Base-by-base conservation (phyloP, 2,113 vertebrate genomes). In the Syngnathus floridae region DNA sequence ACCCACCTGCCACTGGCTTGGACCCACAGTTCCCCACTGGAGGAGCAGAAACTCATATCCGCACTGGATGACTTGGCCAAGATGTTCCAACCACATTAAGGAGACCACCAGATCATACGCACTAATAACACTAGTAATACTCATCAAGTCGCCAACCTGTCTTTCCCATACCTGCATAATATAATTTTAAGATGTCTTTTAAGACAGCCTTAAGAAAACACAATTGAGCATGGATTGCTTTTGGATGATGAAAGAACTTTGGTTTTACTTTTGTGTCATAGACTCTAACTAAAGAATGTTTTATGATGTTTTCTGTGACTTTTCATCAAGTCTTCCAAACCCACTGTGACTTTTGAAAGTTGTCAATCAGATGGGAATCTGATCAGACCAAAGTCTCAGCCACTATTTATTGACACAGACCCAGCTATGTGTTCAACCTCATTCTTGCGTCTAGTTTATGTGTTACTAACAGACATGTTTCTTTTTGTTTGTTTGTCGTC, bases 1-100 rank as follows among this genome's bases (percentile, higher is more conserved):
- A 70, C 89, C 65, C 91, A 92, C 78, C 85, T 92, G 64, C 88
- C 90, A 0, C 74, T 92, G 83, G 91, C 91, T 67, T 91, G 90
- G 89, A 91, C 90, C 67, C 89, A 78, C 83, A 90, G 90, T 75
- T 89, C 90, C 9, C 35, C 77, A 4, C 79, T 86, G 82, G 90
- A 92, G 80, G 89, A 92, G 72, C 87, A 91, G 84, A 88, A 91
- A 82, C 80, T 92, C n/a, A 79, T 92, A 76, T 87, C 84, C 9
- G 66, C 88, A 66, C 79, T 92, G 86, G 91, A 92, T 37, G 91
- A 92, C 59, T 66, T 92, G 67, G 89, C 89, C 75, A 90, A 89
- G 80, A 82, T 79, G 17, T 87, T 89, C 66, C 90, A 91, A 84
- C 86, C 90, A 5, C 88, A 92, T 72, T 92, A 84, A 91, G 19